phyloP scores from a whole-genome alignment of 2,888 invertebrate genomes.

The Chymomyza caudatula region DNA sequence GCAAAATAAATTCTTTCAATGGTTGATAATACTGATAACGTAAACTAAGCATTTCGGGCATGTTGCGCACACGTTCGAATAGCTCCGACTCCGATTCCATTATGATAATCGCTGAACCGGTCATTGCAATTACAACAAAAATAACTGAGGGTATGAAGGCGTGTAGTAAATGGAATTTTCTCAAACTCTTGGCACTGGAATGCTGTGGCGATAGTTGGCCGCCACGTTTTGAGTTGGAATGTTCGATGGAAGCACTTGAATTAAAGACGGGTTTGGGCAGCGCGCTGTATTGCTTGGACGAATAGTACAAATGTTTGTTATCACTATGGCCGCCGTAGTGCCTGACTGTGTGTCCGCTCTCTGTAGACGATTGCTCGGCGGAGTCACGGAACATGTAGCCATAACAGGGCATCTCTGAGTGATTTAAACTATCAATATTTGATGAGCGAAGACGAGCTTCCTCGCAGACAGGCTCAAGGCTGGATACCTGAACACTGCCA shows the following conservation, averaged over 20 bases:
- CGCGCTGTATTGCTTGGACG: constrained; percentile 57
- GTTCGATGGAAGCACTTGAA: constrained; percentile 54
- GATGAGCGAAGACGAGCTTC: constrained; percentile 79
- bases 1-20: constrained; percentile 82
- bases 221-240: constrained; percentile 37
- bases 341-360: constrained; percentile 81
- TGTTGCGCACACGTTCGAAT: constrained; percentile 84
- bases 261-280: constrained; percentile 64
- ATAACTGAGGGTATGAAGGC: constrained; percentile 89
- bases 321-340: constrained; percentile 51
- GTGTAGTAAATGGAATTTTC: constrained; percentile 83
- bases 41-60: constrained; percentile 87
- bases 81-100: constrained; percentile 89
- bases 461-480: constrained; percentile 85
- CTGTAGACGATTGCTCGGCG: constrained; percentile 88
- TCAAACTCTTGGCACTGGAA: constrained; percentile 74
- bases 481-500: constrained; percentile 60
- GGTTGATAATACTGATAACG: constrained; percentile 90
- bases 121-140: constrained; percentile 84
- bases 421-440: constrained; percentile 66
- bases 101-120: constrained; percentile 84
- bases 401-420: constrained; percentile 78
- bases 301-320: constrained; percentile 60
- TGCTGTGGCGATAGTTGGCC: not conserved
- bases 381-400: constrained; percentile 86